Evolutionary conservation across 2,888 invertebrate genomes (phyloP).

Genomic region (Panorpa germanica): DNA sequence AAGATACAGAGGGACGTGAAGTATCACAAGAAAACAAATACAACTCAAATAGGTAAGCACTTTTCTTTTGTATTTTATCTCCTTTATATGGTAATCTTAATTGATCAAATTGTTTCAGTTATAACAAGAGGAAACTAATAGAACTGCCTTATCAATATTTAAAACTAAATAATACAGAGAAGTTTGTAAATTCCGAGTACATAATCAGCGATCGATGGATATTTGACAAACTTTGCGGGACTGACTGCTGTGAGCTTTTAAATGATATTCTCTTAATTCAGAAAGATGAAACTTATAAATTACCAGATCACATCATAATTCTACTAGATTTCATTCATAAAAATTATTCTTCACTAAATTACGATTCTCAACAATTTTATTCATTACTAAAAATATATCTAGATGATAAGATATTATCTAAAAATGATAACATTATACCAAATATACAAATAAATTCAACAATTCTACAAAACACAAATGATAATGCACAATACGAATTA

Average conservation of each 20-base stretch:
- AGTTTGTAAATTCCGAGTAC: conserved; percentile 44
- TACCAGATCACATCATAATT: conserved; percentile 25
- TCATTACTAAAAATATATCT: conserved; percentile 40
- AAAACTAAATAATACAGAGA: conserved; percentile 32
- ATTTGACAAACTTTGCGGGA: conserved; percentile 58
- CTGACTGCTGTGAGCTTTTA: conserved; percentile 53
- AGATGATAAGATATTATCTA: conserved; percentile 21
- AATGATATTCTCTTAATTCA: conserved; percentile 47
- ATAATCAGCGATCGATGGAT: conserved; percentile 64
- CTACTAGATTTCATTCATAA: conserved; percentile 41
- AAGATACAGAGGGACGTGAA: conserved; percentile 34
- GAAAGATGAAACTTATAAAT: conserved; percentile 18
- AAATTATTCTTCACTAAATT: conserved; percentile 51
- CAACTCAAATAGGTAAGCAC: conserved; percentile 26
- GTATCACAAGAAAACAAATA: conserved; percentile 36
- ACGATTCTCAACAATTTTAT: conserved; percentile 69
- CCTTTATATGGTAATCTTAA: conserved; percentile 2
- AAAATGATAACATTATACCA: conserved; percentile 19
- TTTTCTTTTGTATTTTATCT: not conserved
- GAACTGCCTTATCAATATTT: conserved; percentile 67
- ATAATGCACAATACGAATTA: too few species aligned
- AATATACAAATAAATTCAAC: conserved; percentile 18
- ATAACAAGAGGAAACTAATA: conserved; percentile 61
- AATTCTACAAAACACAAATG: too few species aligned
- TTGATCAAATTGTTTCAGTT: conserved; percentile 27